Evolutionary conservation across 2,888 invertebrate genomes (phyloP).

Genomic region (Spodoptera picta): DNA sequence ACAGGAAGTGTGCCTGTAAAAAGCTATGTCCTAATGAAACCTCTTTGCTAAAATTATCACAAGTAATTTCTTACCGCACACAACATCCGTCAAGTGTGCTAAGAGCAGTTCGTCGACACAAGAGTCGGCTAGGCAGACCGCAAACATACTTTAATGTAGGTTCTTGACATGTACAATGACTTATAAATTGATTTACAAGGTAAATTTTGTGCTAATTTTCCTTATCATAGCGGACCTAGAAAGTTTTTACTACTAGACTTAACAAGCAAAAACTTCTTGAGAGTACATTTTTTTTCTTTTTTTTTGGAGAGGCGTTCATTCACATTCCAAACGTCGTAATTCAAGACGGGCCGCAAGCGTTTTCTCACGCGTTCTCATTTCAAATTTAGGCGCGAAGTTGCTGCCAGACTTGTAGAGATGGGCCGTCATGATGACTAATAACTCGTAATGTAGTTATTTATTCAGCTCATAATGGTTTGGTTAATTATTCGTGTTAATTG

Average conservation of each 20-base stretch:
- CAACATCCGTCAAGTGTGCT: conserved; percentile 32
- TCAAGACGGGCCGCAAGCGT: conserved; percentile 73
- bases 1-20: not conserved
- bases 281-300: conserved; percentile 47
- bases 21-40: conserved; percentile 16
- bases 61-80: conserved; percentile 34
- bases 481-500: conserved; percentile 15
- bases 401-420: conserved; percentile 66
- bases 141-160: conserved; percentile 32
- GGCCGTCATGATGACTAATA: conserved; percentile 36
- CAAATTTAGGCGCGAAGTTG: conserved; percentile 80
- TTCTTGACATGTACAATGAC: conserved; percentile 27
- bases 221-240: conserved; percentile 50
- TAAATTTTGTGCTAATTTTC: conserved; percentile 45
- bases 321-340: conserved; percentile 77
- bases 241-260: conserved; percentile 28
- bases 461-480: conserved; percentile 16
- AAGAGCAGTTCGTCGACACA: conserved; percentile 44
- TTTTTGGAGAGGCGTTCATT: conserved; percentile 66
- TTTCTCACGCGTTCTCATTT: conserved; percentile 84
- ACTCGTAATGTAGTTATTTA: conserved; percentile 34
- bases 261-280: conserved; percentile 67
- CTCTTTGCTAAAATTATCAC: conserved; percentile 28
- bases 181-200: conserved; percentile 48
- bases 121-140: conserved; percentile 36